Evolutionary conservation across 2,888 invertebrate species (phyloP).

Genomic region (Orchesellides sinensis): DNA sequence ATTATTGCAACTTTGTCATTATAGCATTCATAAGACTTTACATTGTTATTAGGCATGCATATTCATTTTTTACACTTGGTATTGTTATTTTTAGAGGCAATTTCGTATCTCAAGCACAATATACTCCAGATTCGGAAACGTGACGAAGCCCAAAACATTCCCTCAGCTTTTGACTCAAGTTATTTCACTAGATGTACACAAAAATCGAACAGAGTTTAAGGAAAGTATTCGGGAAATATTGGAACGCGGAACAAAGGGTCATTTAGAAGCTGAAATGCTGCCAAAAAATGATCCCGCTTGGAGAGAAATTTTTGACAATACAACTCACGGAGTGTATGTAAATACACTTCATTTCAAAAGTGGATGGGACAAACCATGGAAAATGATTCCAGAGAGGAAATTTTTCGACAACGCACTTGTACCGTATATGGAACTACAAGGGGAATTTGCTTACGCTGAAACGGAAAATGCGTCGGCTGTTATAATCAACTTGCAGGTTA

Average conservation of each 20-base stretch:
- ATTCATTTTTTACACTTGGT: not conserved
- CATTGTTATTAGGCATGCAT: too few species aligned
- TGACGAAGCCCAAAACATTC: constrained; percentile 51
- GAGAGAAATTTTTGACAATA: constrained; percentile 65
- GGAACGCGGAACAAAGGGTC: constrained; percentile 57
- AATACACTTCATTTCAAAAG: constrained; percentile 48
- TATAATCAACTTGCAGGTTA: constrained; percentile 56
- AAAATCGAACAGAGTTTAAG: constrained; percentile 55
- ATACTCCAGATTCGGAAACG: constrained; percentile 53
- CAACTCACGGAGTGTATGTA: constrained; percentile 55
- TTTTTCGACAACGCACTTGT: constrained; percentile 60
- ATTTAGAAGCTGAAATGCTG: constrained; percentile 57
- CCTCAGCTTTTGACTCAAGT: constrained; percentile 56
- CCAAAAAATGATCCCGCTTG: constrained; percentile 59
- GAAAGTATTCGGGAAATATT: constrained; percentile 43
- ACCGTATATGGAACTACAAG: constrained; percentile 54
- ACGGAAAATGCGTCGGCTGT: constrained; percentile 57
- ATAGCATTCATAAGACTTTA: too few species aligned
- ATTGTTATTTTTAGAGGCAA: constrained; percentile 55
- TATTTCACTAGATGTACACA: constrained; percentile 42
- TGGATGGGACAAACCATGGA: constrained; percentile 61
- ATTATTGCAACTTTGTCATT: too few species aligned
- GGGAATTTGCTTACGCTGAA: constrained; percentile 49
- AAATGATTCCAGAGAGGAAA: constrained; percentile 48
- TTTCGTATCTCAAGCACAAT: constrained; percentile 61